These are phyloP conservation scores for Halisarca cf. caerulea DNA, from an alignment of 37 sponge, comb jelly and placozoan species.

Conservation along the genomic window DNA sequence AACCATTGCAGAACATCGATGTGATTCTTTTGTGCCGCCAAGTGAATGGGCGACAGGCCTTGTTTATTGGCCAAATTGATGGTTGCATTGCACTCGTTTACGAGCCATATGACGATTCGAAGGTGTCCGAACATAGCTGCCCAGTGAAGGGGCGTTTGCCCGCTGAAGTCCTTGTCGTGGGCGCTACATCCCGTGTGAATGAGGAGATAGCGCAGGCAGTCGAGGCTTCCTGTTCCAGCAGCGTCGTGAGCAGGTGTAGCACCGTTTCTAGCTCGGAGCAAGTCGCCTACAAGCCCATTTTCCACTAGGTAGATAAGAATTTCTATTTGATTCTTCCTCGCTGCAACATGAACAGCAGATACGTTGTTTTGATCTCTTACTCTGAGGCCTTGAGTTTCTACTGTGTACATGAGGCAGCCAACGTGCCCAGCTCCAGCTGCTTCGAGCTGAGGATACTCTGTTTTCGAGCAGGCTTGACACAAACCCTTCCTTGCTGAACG, in stretches of 20 bases:
- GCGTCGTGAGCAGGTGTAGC: constrained; percentile 94
- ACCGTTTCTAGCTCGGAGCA: constrained; percentile 77
- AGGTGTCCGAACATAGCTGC: constrained; percentile 85
- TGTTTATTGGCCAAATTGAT: constrained; percentile 67
- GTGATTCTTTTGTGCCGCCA: constrained; percentile 83
- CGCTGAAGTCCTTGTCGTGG: constrained; percentile 75
- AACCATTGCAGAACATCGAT: constrained; percentile 74
- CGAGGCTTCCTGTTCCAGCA: constrained; percentile 89
- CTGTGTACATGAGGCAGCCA: constrained; percentile 79
- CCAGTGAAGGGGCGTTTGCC: constrained; percentile 91
- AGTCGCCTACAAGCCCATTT: constrained; percentile 48
- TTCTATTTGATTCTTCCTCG: constrained; percentile 77
- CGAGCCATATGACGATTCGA: constrained; percentile 72
- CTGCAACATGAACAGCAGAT: constrained; percentile 90
- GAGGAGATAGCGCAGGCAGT: constrained; percentile 83
- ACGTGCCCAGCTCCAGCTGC: constrained; percentile 88
- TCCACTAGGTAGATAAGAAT: constrained; percentile 75
- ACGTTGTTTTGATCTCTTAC: constrained; percentile 78
- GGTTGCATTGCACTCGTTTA: constrained; percentile 60
- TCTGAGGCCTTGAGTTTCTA: constrained; percentile 68
- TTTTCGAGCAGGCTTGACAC: constrained; percentile 73
- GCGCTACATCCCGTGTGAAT: constrained; percentile 62
- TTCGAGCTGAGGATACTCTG: constrained; percentile 82
- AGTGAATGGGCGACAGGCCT: constrained; percentile 81
- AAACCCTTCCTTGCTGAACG: constrained; percentile 73